Percentiles rank a stretch among this genome's conserved stretches.
Conservation (phyloP, 2,888 invertebrate species). For the Pristionchus mayeri region DNA sequence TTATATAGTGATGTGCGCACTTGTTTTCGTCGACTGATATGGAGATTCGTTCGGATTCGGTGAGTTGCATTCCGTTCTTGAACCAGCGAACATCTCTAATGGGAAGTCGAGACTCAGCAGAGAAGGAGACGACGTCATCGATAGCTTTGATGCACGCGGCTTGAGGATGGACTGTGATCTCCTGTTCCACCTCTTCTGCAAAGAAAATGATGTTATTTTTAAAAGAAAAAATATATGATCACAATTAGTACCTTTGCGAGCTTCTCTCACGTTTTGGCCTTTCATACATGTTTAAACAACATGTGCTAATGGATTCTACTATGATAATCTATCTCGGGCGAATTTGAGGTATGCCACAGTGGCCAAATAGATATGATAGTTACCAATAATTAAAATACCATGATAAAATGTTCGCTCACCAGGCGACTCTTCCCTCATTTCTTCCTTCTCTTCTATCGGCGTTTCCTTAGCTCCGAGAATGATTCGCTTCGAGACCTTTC, state of each 20-base stretch:
- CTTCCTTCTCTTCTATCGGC: background rate
- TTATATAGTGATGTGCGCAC: background rate
- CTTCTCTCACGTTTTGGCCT: too few species aligned
- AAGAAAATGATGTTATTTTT: background rate
- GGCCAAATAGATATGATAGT: too few species aligned
- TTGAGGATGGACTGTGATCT: constrained; percentile 58
- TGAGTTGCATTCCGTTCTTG: constrained; percentile 61
- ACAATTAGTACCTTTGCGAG: background rate
- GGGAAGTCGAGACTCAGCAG: constrained; percentile 52
- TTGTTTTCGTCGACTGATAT: constrained; percentile 48
- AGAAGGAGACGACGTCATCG: constrained; percentile 49
- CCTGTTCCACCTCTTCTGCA: constrained; percentile 52
- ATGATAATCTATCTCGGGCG: too few species aligned
- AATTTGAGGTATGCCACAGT: too few species aligned
- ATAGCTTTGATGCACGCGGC: constrained; percentile 55
- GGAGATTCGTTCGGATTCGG: constrained; percentile 52
- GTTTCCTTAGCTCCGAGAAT: background rate
- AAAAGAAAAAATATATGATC: background rate
- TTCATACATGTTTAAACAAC: too few species aligned
- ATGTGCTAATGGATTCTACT: too few species aligned
- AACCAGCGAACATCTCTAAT: constrained; percentile 60
- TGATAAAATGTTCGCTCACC: too few species aligned
- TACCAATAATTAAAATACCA: too few species aligned
- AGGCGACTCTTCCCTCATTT: constrained; percentile 24
- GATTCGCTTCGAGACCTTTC: constrained; percentile 13